Base-by-base conservation (phyloP, 2,797 vertebrate genomes). In the Poeciliopsis paucimaculata region DNA sequence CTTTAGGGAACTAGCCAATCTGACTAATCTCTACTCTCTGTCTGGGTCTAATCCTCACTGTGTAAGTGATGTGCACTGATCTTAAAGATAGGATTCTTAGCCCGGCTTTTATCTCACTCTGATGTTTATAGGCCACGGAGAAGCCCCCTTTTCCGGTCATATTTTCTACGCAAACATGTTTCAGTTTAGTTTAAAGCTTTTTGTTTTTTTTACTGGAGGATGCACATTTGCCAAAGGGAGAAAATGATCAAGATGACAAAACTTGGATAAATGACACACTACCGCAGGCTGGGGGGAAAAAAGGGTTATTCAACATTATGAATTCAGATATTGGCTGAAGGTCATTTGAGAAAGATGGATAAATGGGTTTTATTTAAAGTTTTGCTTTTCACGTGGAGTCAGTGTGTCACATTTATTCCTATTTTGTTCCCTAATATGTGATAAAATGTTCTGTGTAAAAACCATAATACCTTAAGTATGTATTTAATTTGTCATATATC, bases 1-100 rank as follows among this genome's bases (percentile, higher is more conserved):
- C 82, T 82, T 34, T 0, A n/a, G 79, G 88, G 91, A 89, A 84
- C 82, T 73, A 75, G 71, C 51, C 81, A 75, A 87, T 86, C 79
- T 80, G 7, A 84, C 70, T 92, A 87, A 91, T 93, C 87, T 90
- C 79, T 75, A 72, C 84, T 77, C 66, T 55, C 64, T 15, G 66
- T 82, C 84, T 87, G 43, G 34, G 83, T 78, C 78, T 90, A 62
- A 92, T 91, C 84, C 82, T 83, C 83, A 64, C 70, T 7, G 70
- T 83, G 79, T 75, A 90, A 89, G 79, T 76, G 84, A 90, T 90
- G 80, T 34, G 0, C 84, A 45, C 76, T 11, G 81, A 92, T 91
- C 75, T 73, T 73, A 77, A 39, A 77, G 89, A 91, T 89, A 87
- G 0, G 73, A 84, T 76, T 89, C 84, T 79, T 80, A 66, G 55